These are phyloP conservation scores for Onychomys torridus DNA, from an alignment of 2,797 vertebrate species.

Conservation along the genomic window DNA sequence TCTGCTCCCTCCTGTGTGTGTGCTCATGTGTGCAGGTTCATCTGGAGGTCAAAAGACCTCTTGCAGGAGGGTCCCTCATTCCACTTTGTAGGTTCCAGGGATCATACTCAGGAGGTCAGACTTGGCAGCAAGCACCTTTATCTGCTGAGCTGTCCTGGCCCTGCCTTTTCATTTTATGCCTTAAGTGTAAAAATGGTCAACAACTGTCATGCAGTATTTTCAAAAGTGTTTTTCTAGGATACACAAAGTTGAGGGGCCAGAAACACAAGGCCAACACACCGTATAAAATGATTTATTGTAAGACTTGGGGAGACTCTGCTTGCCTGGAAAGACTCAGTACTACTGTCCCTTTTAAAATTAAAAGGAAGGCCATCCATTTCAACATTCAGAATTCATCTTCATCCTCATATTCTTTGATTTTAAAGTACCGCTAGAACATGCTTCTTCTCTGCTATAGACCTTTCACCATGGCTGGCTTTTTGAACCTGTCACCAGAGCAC, in stretches of 20 bases:
- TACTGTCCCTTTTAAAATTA: not conserved
- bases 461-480: not conserved
- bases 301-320: not conserved
- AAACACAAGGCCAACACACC: not conserved
- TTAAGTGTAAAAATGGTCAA: not conserved
- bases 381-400: slow-evolving; percentile 14
- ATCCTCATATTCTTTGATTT: slow-evolving; percentile 7
- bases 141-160: not conserved
- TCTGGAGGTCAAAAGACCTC: not conserved
- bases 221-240: slow-evolving; percentile 41
- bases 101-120: not conserved
- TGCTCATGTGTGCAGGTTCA: too few species aligned
- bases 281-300: not conserved
- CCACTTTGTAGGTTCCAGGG: not conserved
- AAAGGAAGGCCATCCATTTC: slow-evolving; percentile 12
- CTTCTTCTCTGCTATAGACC: not conserved
- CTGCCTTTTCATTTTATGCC: not conserved
- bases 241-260: not conserved
- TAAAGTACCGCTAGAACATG: not conserved
- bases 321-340: not conserved
- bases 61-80: not conserved
- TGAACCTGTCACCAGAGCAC: not conserved
- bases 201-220: slow-evolving; percentile 31
- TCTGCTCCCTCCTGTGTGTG: not conserved
- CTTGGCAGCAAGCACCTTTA: not conserved